Evolutionary conservation across 2,797 vertebrate genomes (phyloP).

Genomic region (Leucoraja ocellata): DNA sequence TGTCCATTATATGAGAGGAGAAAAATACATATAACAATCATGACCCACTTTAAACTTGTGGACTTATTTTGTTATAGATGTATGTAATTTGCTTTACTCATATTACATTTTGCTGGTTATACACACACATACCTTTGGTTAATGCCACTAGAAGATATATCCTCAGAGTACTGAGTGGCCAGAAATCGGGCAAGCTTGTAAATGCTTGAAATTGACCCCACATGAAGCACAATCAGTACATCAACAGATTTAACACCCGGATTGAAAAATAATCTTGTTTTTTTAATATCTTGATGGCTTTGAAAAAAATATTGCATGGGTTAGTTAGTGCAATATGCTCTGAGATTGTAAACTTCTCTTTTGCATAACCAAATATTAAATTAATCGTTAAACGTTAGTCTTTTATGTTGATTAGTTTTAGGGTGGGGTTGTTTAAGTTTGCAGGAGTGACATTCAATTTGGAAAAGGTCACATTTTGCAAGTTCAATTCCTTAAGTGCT

Average conservation of each 20-base stretch:
- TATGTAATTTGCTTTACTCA: background rate
- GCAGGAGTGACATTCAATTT: constrained; percentile 49
- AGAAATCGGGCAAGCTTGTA: background rate
- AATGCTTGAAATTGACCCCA: background rate
- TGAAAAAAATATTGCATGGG: background rate
- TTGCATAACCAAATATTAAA: constrained; percentile 9
- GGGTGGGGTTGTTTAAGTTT: constrained; percentile 44
- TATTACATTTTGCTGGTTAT: background rate
- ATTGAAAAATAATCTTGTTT: background rate
- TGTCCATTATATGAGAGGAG: background rate
- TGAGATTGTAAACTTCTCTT: background rate
- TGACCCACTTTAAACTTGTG: background rate
- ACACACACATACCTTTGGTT: too few species aligned
- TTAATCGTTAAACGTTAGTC: background rate
- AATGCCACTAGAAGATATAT: background rate
- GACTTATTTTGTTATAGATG: background rate
- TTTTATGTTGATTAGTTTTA: constrained; percentile 31
- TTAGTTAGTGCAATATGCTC: background rate
- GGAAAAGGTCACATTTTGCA: constrained; percentile 54
- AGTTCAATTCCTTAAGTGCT: constrained; percentile 64
- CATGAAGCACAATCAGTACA: background rate
- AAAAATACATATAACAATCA: background rate
- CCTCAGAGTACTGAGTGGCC: background rate
- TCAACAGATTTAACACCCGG: too few species aligned
- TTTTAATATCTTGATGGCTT: background rate